Conservation (phyloP, 2,797 vertebrate genomes). For the Macropodus opercularis region DNA sequence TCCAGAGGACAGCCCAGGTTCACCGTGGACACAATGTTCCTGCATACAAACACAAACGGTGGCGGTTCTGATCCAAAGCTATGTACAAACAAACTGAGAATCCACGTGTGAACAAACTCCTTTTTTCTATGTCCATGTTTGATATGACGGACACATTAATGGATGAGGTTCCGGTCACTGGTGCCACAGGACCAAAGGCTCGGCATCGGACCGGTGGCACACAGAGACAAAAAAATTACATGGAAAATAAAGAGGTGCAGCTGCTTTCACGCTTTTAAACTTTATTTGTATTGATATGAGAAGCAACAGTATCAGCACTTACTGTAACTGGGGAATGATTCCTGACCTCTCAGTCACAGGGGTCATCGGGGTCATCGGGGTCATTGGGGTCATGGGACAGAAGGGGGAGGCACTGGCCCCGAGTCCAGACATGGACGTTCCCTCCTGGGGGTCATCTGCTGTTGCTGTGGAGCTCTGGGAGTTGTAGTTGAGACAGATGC, state of each 20-base stretch:
- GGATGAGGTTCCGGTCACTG: too few relatives aligned
- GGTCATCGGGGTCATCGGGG: slow-evolving; percentile 88
- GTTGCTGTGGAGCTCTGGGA: slow-evolving; percentile 34
- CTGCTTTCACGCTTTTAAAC: background rate
- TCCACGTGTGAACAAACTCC: too few relatives aligned
- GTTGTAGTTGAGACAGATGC: slow-evolving; percentile 48
- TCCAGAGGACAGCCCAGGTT: slow-evolving; percentile 94
- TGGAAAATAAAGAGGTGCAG: background rate
- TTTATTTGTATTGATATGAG: too few relatives aligned
- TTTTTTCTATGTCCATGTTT: too few relatives aligned
- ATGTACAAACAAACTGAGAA: too few relatives aligned
- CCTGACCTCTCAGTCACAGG: slow-evolving; percentile 89
- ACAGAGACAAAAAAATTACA: too few relatives aligned
- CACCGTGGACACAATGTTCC: slow-evolving; percentile 96
- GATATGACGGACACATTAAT: too few relatives aligned
- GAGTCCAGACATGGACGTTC: slow-evolving; percentile 13
- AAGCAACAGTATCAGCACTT: slow-evolving; percentile 52
- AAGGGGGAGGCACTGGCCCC: slow-evolving; percentile 49
- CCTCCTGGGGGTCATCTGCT: slow-evolving; percentile 15
- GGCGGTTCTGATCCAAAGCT: too few relatives aligned
- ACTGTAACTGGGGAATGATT: slow-evolving; percentile 94
- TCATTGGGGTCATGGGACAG: slow-evolving; percentile 85
- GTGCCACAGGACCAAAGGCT: too few relatives aligned
- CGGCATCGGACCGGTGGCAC: too few relatives aligned
- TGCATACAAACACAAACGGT: slow-evolving; percentile 63